These are phyloP conservation scores for Dicerorhinus sumatrensis DNA, from an alignment of 2,113 vertebrate species.

Conservation along the genomic window DNA sequence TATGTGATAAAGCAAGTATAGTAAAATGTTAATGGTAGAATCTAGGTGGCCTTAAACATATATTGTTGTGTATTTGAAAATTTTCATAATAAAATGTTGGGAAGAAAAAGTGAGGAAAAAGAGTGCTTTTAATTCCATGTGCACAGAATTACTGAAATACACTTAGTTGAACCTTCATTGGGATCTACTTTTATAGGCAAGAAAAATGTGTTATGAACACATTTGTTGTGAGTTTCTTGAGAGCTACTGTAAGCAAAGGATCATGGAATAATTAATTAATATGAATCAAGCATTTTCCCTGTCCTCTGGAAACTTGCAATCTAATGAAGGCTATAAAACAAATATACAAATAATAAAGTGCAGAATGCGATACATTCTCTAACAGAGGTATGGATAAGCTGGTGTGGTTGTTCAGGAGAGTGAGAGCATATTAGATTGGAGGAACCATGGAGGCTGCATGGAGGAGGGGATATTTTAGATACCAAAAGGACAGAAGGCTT, in stretches of 20 bases:
- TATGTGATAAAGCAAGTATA: background rate
- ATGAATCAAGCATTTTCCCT: background rate
- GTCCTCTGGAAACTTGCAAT: background rate
- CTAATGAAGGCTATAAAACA: background rate
- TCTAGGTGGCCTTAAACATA: background rate
- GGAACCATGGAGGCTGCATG: background rate
- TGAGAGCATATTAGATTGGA: background rate
- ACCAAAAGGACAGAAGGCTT: background rate
- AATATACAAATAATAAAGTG: background rate
- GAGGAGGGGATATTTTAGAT: background rate
- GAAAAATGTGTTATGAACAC: background rate
- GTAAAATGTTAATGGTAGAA: background rate
- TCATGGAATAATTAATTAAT: background rate
- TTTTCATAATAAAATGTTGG: background rate
- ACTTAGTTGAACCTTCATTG: background rate
- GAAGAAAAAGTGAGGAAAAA: background rate
- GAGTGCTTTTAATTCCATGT: background rate
- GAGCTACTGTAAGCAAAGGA: background rate
- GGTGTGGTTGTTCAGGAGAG: background rate
- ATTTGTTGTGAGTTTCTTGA: conserved; percentile 31
- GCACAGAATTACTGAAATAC: background rate
- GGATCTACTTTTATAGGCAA: background rate
- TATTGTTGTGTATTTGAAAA: background rate
- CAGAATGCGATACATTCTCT: background rate
- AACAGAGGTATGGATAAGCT: background rate